phyloP scores from a whole-genome alignment of 2,888 invertebrate species.

The Hypomecis punctinalis region DNA sequence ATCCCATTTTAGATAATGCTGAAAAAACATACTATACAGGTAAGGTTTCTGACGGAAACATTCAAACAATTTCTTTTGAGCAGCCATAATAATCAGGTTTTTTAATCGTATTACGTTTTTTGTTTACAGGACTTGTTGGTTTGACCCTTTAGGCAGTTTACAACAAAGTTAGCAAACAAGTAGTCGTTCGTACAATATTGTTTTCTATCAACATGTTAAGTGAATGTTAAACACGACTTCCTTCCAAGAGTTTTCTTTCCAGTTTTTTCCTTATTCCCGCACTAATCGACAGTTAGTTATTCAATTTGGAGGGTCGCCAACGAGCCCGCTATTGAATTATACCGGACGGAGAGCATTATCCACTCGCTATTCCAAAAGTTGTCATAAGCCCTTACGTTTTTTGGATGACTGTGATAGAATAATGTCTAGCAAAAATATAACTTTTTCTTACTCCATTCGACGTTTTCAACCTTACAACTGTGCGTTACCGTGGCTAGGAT shows the following conservation, averaged over 20 bases:
- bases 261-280: conserved; percentile 56
- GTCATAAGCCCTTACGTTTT: conserved; percentile 24
- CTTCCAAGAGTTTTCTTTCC: conserved; percentile 23
- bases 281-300: conserved; percentile 73
- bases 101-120: no score
- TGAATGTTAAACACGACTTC: conserved; percentile 35
- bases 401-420: conserved; percentile 17
- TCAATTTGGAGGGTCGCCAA: conserved; percentile 72
- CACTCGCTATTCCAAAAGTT: conserved; percentile 44
- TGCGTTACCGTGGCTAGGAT: no score
- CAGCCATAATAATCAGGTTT: no score
- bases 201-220: conserved; percentile 33
- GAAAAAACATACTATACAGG: no score
- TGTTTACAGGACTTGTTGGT: no score
- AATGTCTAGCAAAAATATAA: conserved; percentile 3
- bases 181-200: conserved; percentile 6
- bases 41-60: no score
- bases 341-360: conserved; percentile 46
- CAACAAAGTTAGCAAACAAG: background rate
- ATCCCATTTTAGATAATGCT: no score
- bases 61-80: no score
- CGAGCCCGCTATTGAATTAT: conserved; percentile 63
- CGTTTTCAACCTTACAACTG: no score
- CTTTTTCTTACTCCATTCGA: background rate
- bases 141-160: background rate